Evolutionary conservation across 2,888 invertebrate species (phyloP).

Genomic region (Hemicrepidius hirtus): DNA sequence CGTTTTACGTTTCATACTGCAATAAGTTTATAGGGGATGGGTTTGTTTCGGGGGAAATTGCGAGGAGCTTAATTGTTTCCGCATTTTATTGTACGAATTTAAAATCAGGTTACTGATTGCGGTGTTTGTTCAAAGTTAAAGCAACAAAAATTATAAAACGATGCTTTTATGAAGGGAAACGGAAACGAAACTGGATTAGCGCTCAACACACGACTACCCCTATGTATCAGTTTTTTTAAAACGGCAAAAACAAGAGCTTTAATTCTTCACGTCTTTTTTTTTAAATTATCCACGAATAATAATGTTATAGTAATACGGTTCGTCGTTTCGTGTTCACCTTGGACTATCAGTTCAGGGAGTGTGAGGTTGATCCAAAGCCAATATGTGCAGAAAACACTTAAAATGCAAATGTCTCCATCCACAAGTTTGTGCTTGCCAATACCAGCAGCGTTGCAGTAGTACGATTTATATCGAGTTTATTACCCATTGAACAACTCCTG

Average conservation of each 20-base stretch:
- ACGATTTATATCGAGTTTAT: conserved; percentile 65
- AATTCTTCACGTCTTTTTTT: too few relatives aligned
- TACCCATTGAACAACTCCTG: conserved; percentile 56
- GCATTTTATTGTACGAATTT: conserved; percentile 1
- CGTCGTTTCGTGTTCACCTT: conserved; percentile 36
- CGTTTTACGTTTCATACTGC: conserved; percentile 23
- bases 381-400: conserved; percentile 70
- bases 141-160: conserved; percentile 25
- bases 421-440: conserved; percentile 59
- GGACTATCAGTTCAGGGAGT: conserved; percentile 56
- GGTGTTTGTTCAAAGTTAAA: conserved; percentile 13
- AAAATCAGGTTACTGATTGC: conserved; percentile 2
- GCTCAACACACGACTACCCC: too few relatives aligned
- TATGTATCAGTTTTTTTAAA: neutral
- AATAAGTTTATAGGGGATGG: neutral
- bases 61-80: conserved; percentile 1
- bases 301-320: neutral
- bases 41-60: conserved; percentile 16
- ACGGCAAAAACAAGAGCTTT: too few relatives aligned
- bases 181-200: conserved; percentile 13
- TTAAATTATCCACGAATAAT: too few relatives aligned
- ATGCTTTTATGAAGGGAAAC: conserved; percentile 6
- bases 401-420: conserved; percentile 70
- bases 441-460: conserved; percentile 58
- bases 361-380: conserved; percentile 62